A percentile compares a stretch with the other conserved stretches of the same genome.
These are phyloP conservation scores for Thalassaphorura encarpata DNA, from an alignment of 1,140 invertebrate species.

Conservation along the genomic window DNA sequence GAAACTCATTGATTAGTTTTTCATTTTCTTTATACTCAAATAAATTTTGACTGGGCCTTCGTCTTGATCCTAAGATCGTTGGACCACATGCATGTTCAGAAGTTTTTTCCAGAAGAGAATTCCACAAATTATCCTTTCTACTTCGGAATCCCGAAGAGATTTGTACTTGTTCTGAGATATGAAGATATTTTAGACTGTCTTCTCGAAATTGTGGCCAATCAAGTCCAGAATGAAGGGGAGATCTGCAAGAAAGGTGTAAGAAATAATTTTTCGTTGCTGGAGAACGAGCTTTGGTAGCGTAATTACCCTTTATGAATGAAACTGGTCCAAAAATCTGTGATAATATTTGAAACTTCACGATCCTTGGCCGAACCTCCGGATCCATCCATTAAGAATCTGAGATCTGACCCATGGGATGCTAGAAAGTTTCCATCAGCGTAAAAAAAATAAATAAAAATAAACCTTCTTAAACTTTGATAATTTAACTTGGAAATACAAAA, in stretches of 20 bases:
- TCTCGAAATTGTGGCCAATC: conserved; percentile 25
- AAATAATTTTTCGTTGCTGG: neutral
- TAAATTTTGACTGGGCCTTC: no score
- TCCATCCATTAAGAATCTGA: conserved; percentile 18
- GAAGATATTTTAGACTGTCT: conserved; percentile 6
- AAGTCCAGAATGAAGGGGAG: conserved; percentile 15
- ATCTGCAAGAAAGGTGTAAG: neutral
- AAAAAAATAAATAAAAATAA: neutral
- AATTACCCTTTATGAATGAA: conserved; percentile 28
- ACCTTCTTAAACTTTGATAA: neutral
- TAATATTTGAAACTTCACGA: conserved; percentile 7
- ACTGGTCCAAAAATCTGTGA: conserved; percentile 19
- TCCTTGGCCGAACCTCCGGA: conserved; percentile 10
- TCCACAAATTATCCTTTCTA: conserved; percentile 15
- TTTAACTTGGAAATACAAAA: no score
- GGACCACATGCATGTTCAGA: neutral
- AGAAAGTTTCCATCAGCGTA: neutral
- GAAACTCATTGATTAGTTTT: no score
- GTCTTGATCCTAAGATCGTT: no score
- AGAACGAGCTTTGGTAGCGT: neutral
- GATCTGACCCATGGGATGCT: conserved; percentile 23
- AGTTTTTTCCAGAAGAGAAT: conserved; percentile 1
- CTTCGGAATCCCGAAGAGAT: neutral
- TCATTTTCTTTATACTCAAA: no score
- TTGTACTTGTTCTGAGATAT: conserved; percentile 1